Conservation (phyloP, 2,888 invertebrate species). For the Dynastes maya region DNA sequence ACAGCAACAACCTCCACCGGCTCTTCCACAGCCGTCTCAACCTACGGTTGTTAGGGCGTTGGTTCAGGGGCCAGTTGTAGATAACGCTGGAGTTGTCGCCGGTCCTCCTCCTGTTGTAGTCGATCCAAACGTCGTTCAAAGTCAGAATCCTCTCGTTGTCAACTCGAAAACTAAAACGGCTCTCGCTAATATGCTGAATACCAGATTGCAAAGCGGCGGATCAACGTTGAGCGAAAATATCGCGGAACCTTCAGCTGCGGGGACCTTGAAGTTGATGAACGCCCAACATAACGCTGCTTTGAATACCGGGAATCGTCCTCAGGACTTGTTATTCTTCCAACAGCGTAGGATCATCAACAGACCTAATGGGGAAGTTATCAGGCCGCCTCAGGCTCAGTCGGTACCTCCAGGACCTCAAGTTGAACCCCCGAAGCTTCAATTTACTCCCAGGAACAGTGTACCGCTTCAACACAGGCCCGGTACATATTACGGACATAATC, state of each 20-base stretch:
- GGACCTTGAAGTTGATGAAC: conserved; percentile 84
- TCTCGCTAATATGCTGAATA: conserved; percentile 94
- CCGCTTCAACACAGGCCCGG: conserved; percentile 73
- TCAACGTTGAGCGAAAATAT: conserved; percentile 62
- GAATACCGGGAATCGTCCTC: conserved; percentile 70
- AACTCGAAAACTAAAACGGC: conserved; percentile 96
- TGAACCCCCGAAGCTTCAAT: conserved; percentile 66
- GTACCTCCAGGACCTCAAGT: conserved; percentile 57
- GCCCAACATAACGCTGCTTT: conserved; percentile 83
- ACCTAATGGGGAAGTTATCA: conserved; percentile 67
- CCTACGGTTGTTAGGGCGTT: conserved; percentile 34
- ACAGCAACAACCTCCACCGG: conserved; percentile 61
- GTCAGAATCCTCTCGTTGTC: conserved; percentile 77
- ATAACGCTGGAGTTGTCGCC: conserved; percentile 54
- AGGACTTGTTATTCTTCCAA: conserved; percentile 74
- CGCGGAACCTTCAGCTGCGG: conserved; percentile 78
- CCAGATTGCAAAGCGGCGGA: conserved; percentile 78
- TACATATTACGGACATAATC: conserved; percentile 95
- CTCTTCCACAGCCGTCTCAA: conserved; percentile 54
- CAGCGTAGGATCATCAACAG: conserved; percentile 70
- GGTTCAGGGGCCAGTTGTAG: conserved; percentile 30
- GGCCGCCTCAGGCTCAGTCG: conserved; percentile 69
- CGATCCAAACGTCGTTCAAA: conserved; percentile 55
- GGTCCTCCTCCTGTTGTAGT: conserved; percentile 52
- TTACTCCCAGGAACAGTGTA: conserved; percentile 65